phyloP scores from a whole-genome alignment of 1,140 invertebrate species.

The Pollicipes pollicipes region DNA sequence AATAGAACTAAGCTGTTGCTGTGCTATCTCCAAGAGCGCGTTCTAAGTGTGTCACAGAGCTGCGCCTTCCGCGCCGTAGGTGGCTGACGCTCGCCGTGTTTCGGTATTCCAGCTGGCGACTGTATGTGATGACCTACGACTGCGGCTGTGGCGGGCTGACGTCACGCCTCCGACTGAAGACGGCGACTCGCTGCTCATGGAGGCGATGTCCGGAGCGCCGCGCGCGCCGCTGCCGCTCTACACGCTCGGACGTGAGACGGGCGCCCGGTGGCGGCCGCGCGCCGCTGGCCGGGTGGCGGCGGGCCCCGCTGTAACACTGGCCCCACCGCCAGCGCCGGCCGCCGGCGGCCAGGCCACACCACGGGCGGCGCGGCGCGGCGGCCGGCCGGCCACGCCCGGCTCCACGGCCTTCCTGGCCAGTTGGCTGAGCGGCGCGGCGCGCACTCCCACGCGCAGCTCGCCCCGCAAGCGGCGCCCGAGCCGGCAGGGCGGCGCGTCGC shows the following conservation, averaged over 20 bases:
- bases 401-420: neutral
- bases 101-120: neutral
- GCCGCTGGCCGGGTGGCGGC: neutral
- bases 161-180: neutral
- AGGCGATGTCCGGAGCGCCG: neutral
- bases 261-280: neutral
- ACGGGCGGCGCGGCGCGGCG: neutral
- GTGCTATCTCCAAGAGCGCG: no score
- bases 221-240: neutral
- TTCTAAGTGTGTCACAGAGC: no score
- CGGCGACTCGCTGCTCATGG: neutral
- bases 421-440: neutral
- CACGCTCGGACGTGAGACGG: neutral
- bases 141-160: neutral
- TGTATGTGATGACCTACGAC: neutral
- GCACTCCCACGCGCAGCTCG: neutral
- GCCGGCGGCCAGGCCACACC: neutral
- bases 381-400: neutral
- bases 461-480: neutral
- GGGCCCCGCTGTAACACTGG: neutral
- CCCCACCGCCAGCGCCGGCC: neutral
- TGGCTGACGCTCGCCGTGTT: no score
- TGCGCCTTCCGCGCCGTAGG: no score
- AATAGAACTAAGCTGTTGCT: no score
- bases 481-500: no score